phyloP scores from a whole-genome alignment of 2,113 vertebrate genomes.

The human (Homo sapiens) region GRCh38 chr13:82749001-82749500 shows the following conservation, averaged over 20 bases:
- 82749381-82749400: background rate
- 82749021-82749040: background rate
- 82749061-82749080: background rate
- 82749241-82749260: background rate
- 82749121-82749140: background rate
- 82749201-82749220: background rate
- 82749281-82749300: background rate
- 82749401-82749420: background rate
- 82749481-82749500: background rate
- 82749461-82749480: background rate
- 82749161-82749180: background rate
- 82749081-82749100: background rate
- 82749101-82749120: background rate
- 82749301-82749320: background rate
- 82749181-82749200: background rate
- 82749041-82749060: background rate
- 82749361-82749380: background rate
- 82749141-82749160: background rate
- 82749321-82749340: background rate
- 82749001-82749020: background rate
- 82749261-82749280: fast-evolving
- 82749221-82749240: background rate
- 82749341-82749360: background rate
- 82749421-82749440: background rate
- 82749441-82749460: background rate